Percentiles rank a stretch among this genome's conserved stretches.
phyloP scores from a whole-genome alignment of 37 sponge, comb jelly and placozoan genomes.

The Aphrocallistes beatrix region DNA sequence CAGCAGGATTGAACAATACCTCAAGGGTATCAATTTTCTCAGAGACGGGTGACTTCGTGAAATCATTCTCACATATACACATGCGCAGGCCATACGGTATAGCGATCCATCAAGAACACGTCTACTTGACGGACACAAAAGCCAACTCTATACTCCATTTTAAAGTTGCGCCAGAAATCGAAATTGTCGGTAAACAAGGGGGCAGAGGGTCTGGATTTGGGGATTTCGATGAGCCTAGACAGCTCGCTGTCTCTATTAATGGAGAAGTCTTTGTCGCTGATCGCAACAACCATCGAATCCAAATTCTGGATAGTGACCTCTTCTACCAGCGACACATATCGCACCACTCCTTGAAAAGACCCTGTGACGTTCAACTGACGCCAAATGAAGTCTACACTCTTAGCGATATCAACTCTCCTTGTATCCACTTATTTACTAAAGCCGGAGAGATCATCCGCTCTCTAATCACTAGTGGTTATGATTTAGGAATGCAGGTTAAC shows the following conservation, averaged over 20 bases:
- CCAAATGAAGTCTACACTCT: background rate
- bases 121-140: background rate
- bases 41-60: too few relatives aligned
- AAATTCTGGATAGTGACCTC: background rate
- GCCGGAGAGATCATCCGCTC: background rate
- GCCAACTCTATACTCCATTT: background rate
- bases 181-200: background rate
- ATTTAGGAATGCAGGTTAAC: background rate
- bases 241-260: background rate
- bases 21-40: too few relatives aligned
- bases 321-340: background rate
- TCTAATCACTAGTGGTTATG: background rate
- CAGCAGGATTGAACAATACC: too few relatives aligned
- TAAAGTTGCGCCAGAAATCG: background rate
- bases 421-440: background rate
- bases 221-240: background rate
- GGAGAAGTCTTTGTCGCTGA: background rate
- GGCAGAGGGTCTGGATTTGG: background rate
- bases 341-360: background rate
- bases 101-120: background rate
- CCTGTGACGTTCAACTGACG: background rate
- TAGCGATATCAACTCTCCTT: background rate
- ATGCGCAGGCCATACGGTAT: background rate
- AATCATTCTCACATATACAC: background rate
- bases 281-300: background rate